Conservation (phyloP, 2,797 vertebrate genomes). For the Schizothorax lantsangensis region DNA sequence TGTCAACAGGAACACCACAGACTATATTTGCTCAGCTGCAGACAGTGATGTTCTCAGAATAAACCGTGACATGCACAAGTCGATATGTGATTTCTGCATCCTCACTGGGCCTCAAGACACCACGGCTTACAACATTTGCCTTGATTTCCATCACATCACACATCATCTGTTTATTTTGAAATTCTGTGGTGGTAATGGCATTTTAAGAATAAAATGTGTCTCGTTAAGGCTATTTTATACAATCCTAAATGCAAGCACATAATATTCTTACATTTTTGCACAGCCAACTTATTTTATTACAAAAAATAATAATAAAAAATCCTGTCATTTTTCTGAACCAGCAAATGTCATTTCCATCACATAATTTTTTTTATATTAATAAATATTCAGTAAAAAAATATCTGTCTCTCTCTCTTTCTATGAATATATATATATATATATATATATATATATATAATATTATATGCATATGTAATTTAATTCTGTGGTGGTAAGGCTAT, state of each 20-base stretch:
- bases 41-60: not conserved
- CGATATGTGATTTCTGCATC: not conserved
- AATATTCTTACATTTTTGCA: not conserved
- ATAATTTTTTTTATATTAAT: too few relatives aligned
- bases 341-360: too few relatives aligned
- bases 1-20: not conserved
- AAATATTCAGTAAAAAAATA: too few relatives aligned
- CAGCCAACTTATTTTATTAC: too few relatives aligned
- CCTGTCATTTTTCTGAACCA: too few relatives aligned
- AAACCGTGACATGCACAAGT: not conserved
- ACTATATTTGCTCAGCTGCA: constrained; percentile 6
- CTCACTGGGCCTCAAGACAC: not conserved
- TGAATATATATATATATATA: too few relatives aligned
- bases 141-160: not conserved
- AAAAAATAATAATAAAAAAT: too few relatives aligned
- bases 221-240: not conserved
- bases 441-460: too few relatives aligned
- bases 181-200: too few relatives aligned
- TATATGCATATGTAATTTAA: too few relatives aligned
- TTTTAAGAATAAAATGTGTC: not conserved
- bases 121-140: not conserved
- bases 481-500: too few relatives aligned
- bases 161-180: not conserved
- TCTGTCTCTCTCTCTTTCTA: too few relatives aligned
- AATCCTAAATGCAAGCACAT: not conserved